Base-by-base conservation (phyloP, 2,888 invertebrate genomes). In the Danaus chrysippus region DNA sequence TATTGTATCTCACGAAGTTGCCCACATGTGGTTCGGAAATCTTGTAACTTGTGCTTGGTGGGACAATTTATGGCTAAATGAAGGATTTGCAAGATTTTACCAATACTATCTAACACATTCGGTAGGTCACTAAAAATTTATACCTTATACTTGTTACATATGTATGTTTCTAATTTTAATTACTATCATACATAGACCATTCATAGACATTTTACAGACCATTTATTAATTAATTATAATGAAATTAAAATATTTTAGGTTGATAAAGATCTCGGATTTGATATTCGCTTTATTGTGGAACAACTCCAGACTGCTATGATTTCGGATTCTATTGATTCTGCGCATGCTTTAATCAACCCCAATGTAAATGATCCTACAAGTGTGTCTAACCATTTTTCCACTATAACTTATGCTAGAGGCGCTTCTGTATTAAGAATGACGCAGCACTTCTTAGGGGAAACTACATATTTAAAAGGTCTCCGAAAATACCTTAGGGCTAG, bases 1-100 rank as follows among this genome's bases (percentile, higher is more conserved):
- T 19, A 93, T 94, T 1, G 91, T 95, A 5, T 92, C 94, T 0
- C 97, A 97, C 74, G 97, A 97, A 80, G 81, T 96, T 58, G 93
- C 95, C 0, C 97, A 97, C 78, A 95, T 94, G 92, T 96, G 96
- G 96, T 95, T 96, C 71, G 96, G 96, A 8, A 94, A 96, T 76
- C 85, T 94, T 15, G 93, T 96, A 15, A 95, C 95, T 0, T 93
- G 94, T 61, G 92, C 93, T 43, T 95, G 95, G 95, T 96, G 95
- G 95, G 92, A 93, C 63, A 93, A 93, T 71, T 87, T 94, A 1
- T 95, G 95, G 94, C 83, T 95, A 0, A 94, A 93, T 73, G 94
- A 94, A 77, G 94, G 91, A 9, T 95, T 95, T 65, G 95, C 95
- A 0, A 89, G 92, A 70, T 95, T 92, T 77, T 95, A 95, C 73